Evolutionary conservation across 1,140 invertebrate species (phyloP), one percentile per base, ranked within the genome.

Genomic region (Sycobia sp.): DNA sequence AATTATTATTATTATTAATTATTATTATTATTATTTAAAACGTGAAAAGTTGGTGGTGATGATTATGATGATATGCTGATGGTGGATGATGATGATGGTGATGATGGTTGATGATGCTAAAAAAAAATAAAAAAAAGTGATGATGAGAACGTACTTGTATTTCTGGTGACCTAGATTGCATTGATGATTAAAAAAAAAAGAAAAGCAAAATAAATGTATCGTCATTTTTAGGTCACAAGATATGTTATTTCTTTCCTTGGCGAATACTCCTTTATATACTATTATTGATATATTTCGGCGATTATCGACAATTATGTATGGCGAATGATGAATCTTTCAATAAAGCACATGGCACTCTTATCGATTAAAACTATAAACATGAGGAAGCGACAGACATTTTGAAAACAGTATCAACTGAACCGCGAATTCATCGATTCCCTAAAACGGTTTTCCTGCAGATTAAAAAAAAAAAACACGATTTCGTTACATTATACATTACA

Each of bases 221-320:
- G 85, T 86, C 85, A 87, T 87, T 87, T 87, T 86, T 87, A 86
- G 85, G 85, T 86, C 85, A 86, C 76, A 85, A 75, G 67, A 69
- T 69, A 68, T 70, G 71, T 69, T 70, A 67, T 70, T 72, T 67
- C 67, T 72, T 72, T 72, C 69, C 68, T 72, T 70, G 67, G 65
- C 60, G 67, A 72, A 69, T 65, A 49, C 67, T 72, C 67, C 68
- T 72, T 69, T 69, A 70, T 70, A 72, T 65, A 72, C 67, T 68
- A 69, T 69, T 46, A 58, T 58, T 34, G 54, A 65, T 54, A 58
- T 58, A 65, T 53, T 53, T 65, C 39, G 49, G 38, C 55, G 49
- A 58, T 58, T 53, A 65, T 65, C 41, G 38, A 58, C 25, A 53
- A 65, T 53, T 54, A 65, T 64, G 55, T 59, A 65, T 59, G 62